Base-by-base conservation (phyloP, 2,797 vertebrate genomes). In the Galaxias olidus region DNA sequence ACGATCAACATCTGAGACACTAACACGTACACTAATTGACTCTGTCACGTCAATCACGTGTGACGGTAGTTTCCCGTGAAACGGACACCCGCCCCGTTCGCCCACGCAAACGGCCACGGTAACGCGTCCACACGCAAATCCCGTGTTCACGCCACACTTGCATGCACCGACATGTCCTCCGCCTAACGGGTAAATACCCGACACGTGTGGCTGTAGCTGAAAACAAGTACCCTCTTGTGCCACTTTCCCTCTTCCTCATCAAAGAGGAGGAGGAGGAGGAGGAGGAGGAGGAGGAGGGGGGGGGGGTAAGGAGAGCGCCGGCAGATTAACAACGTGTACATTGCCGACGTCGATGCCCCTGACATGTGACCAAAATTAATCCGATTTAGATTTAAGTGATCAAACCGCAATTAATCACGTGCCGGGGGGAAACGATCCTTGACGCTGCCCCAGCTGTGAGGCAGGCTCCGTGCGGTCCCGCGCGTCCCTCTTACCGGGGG, bases 401-500 rank as follows among this genome's bases (percentile, higher is more conserved):
- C 97, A 98, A 98, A 98, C 96, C 96, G 95, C 96, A 98, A 99
- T 99, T 97, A 99, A 99, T 98, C 96, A 98, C 95, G 95, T 97
- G 96, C 96, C 2, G 30, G 95, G 96, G 95, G 95, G 93, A 98
- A 98, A 98, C 97, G 96, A 97, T 97, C 95, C 96, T 96, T 98
- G 95, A 98, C 95, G 93, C 85, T 72, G 93, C 95, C 96, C 96
- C 96, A 98, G 96, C 96, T 98, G 96, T 93, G 95, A 95, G 91
- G 3, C 95, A 94, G 94, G 95, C 94, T 96, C 93, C 95, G 87
- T 91, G 89, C 87, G 88, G 95, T 94, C 93, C 95, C 93, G 77
- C 71, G 88, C 90, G 94, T 94, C 94, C 95, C 95, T 96, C 95
- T 96, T 95, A 95, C 88, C 92, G 93, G 93, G 94, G 93, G 94